Evolutionary conservation across 2,888 invertebrate species (phyloP), one percentile per base, ranked within the genome.

Genomic region (Diabrotica balteata): DNA sequence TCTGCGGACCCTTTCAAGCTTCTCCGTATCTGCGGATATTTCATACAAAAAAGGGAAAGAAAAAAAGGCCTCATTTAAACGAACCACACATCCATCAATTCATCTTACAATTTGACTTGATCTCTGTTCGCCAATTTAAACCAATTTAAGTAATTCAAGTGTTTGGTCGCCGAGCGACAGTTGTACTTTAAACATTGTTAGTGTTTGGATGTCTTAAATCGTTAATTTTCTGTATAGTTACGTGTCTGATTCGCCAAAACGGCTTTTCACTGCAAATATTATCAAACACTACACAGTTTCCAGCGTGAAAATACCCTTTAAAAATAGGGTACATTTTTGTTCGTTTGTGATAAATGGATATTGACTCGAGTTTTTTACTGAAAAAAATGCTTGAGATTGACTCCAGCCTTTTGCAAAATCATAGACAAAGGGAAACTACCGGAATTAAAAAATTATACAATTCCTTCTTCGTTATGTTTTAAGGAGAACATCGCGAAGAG

Each of bases 391-490:
- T 90, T 84, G 89, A 88, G 85, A 86, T 90, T 79, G 90, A 91
- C 83, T 91, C 91, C 85, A 90, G 90, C 82, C 88, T 93, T 79
- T 88, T 93, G 69, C 91, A 93, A 84, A 92, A 91, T 82, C 93
- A 93, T 83, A 90, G 93, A 80, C 93, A 93, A 84, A 87, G 93
- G 81, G 93, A 93, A 84, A 92, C 93, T 43, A 93, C 93, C 59
- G 93, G 93, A 71, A 93, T 93, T 81, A 93, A 93, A 86, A 93
- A 93, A 85, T 86, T 93, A 82, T 93, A 93, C 86, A 93, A 93
- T 86, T 93, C 93, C 71, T 93, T 93, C 86, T 93, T 93, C 84
- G 93, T 93, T 76, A 89, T 93, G 84, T 93, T 93, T 86, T 93
- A 93, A 93, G 86, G 54, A 80, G 79, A 52, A 11, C 9, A 7